Evolutionary conservation across 2,888 invertebrate genomes (phyloP).

Genomic region (Elegia similella): DNA sequence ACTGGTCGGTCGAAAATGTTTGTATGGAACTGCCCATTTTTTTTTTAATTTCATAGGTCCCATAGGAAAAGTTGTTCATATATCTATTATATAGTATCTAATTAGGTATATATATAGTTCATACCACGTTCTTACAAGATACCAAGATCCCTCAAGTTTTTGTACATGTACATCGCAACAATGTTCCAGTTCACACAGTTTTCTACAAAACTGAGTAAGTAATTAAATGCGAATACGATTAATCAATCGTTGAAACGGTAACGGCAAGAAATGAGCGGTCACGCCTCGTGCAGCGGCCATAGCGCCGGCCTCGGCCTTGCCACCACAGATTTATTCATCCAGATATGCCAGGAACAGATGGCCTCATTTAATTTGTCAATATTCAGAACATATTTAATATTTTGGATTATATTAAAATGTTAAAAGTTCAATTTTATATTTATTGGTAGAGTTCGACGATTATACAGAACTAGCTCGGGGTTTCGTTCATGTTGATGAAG

Average conservation of each 20-base stretch:
- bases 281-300: constrained; percentile 30
- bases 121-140: no score
- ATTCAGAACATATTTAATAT: not conserved
- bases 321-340: constrained; percentile 52
- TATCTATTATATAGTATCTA: no score
- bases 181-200: not conserved
- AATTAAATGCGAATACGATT: constrained; percentile 12
- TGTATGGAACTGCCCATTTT: no score
- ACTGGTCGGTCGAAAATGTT: no score
- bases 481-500: no score
- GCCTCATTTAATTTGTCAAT: constrained; percentile 30
- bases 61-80: no score
- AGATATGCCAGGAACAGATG: constrained; percentile 36
- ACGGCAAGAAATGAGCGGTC: constrained; percentile 28
- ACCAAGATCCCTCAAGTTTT: no score
- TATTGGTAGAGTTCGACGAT: not conserved
- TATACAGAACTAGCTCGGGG: no score
- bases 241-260: constrained; percentile 8
- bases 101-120: no score
- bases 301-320: constrained; percentile 56
- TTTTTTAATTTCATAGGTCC: no score
- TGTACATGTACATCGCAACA: not conserved
- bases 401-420: not conserved
- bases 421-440: not conserved
- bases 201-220: not conserved